phyloP scores from a whole-genome alignment of 2,113 vertebrate genomes.

The Forbesichthys agassizii region DNA sequence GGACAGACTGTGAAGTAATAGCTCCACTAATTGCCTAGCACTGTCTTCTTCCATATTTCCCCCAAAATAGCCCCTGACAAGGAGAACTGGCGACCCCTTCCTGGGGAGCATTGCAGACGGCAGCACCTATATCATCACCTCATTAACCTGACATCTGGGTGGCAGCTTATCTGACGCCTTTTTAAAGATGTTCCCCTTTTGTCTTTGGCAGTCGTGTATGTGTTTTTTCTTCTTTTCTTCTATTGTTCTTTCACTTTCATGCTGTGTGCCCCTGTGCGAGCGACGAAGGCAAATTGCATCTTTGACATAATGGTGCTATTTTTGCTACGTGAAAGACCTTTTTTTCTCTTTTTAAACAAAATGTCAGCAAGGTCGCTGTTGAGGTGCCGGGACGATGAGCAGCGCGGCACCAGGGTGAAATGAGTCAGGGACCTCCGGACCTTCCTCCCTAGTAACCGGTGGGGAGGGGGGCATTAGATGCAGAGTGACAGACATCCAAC shows the following conservation, averaged over 20 bases:
- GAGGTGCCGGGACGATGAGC: constrained; percentile 53
- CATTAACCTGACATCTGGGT: constrained; percentile 47
- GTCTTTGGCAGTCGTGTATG: not conserved
- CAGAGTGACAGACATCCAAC: constrained; percentile 56
- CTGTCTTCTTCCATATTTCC: constrained; percentile 38
- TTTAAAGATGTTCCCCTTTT: not conserved
- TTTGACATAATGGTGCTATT: constrained; percentile 45
- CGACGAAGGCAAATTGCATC: constrained; percentile 46
- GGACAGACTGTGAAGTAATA: constrained; percentile 51
- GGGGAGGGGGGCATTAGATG: constrained; percentile 21
- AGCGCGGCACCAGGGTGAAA: constrained; percentile 38
- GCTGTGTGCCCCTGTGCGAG: constrained; percentile 1
- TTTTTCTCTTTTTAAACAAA: constrained; percentile 24
- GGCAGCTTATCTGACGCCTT: constrained; percentile 20
- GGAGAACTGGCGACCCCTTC: constrained; percentile 12
- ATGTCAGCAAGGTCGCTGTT: constrained; percentile 53
- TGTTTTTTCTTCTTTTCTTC: constrained; percentile 1
- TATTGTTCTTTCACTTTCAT: not conserved
- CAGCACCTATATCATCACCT: constrained; percentile 43
- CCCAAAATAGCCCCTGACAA: constrained; percentile 18
- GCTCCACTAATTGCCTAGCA: constrained; percentile 40
- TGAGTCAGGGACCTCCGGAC: constrained; percentile 32
- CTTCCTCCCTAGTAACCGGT: constrained; percentile 37
- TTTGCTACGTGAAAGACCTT: constrained; percentile 40
- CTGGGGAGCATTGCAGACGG: constrained; percentile 21